Conservation (phyloP, 2,113 vertebrate species). For the Eclectus roratus region DNA sequence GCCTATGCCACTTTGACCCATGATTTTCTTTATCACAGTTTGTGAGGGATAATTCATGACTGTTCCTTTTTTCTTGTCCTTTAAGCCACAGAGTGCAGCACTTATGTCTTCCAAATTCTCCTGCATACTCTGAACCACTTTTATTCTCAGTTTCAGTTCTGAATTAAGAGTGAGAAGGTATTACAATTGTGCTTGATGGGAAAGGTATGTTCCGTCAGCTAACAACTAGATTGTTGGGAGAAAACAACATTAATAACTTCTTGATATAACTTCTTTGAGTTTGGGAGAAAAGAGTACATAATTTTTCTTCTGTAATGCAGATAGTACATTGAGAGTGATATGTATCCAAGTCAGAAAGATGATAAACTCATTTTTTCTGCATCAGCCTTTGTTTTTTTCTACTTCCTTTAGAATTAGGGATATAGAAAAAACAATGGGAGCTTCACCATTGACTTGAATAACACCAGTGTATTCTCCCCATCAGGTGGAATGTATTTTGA, state of each 20-base stretch:
- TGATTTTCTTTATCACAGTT: not conserved
- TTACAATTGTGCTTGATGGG: not conserved
- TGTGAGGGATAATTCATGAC: not conserved
- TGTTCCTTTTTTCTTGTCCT: not conserved
- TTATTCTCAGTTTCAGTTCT: not conserved
- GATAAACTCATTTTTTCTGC: not conserved
- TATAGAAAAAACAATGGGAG: not conserved
- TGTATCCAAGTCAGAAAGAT: not conserved
- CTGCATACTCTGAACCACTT: not conserved
- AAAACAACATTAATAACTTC: not conserved
- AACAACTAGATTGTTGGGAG: not conserved
- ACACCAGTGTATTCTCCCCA: not conserved
- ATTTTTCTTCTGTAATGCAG: not conserved
- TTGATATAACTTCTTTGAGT: not conserved
- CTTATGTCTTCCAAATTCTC: not conserved
- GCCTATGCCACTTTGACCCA: not conserved
- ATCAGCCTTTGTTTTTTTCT: not conserved
- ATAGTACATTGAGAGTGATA: not conserved
- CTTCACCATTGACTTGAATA: not conserved
- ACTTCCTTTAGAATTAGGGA: not conserved
- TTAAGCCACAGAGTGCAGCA: not conserved
- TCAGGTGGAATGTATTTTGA: not conserved
- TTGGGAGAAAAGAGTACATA: not conserved
- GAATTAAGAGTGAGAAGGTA: not conserved
- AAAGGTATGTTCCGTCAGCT: not conserved